Base-by-base conservation (phyloP, 2,113 vertebrate species). In the Notarius lentiginosus region DNA sequence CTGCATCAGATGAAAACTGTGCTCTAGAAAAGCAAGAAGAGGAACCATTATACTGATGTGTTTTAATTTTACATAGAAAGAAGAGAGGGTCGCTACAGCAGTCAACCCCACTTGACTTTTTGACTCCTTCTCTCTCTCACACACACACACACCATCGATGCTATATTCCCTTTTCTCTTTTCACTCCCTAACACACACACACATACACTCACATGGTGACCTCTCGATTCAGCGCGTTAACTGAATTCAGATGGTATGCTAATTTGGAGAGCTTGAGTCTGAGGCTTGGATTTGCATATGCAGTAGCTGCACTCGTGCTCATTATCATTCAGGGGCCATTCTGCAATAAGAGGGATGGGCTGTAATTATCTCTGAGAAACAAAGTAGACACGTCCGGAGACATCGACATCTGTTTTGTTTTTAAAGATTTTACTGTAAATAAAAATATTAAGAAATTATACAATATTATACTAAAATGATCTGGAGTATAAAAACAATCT, bases 191-290 rank as follows among this genome's bases (percentile, higher is more conserved):
- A 30, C 30, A 30, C 30, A 30, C 30, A 30, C 30, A 92, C 91
- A 92, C 92, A 90, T 90, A 91, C 91, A 92, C 91, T 91, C 92
- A 92, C 91, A 92, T 88, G 90, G 84, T 94, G 95, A 95, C 94
- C 94, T 90, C 92, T 79, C 90, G 91, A 93, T 94, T 95, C 94
- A 92, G 80, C 90, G 88, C 56, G 90, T 90, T 92, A 93, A 91
- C 91, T 89, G 94, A 94, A 94, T 95, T 94, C 94, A 94, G 94
- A 96, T 95, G 94, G 92, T 94, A 95, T 95, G 94, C 93, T 94
- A 95, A 96, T 92, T 85, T 41, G n/a, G 17, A 82, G 53, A 61
- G 65, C 76, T 83, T 24, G 77, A 73, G 24, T n/a, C 76, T 75
- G 49, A 90, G 91, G 90, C 92, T 89, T 93, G 91, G 92, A 87